These are phyloP conservation scores for Cheilosia scutellata DNA, from an alignment of 2,888 invertebrate species.

Conservation along the genomic window DNA sequence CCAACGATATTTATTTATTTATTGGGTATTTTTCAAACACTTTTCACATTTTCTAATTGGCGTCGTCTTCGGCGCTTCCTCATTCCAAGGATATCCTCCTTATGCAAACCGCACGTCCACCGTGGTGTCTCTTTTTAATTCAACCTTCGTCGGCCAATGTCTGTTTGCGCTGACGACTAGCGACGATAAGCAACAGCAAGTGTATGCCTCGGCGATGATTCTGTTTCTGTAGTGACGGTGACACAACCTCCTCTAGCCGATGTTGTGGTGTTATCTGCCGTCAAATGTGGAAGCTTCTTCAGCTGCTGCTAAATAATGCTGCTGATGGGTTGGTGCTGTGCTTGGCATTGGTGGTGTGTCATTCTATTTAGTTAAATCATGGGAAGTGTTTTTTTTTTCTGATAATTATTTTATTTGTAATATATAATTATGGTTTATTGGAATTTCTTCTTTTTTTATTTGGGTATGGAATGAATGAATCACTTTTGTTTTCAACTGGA, in stretches of 20 bases:
- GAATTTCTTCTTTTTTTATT: too few relatives aligned
- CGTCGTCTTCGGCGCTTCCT: constrained; percentile 44
- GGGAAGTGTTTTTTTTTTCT: not conserved
- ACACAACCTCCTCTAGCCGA: not conserved
- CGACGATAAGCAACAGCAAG: constrained; percentile 1
- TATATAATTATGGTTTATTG: not conserved
- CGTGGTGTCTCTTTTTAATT: not conserved
- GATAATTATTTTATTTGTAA: constrained; percentile 10
- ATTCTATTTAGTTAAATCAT: constrained; percentile 26
- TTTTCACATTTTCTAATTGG: constrained; percentile 11
- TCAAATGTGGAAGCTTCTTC: constrained; percentile 5
- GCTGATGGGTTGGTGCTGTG: too few relatives aligned
- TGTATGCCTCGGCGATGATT: not conserved
- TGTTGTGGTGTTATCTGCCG: constrained; percentile 10
- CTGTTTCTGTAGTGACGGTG: not conserved
- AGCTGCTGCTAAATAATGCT: not conserved
- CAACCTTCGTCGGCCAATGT: constrained; percentile 2
- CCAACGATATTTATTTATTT: not conserved
- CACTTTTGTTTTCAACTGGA: constrained; percentile 41
- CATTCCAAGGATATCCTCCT: constrained; percentile 49
- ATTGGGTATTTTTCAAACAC: not conserved
- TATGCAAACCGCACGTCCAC: not conserved
- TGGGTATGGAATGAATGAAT: constrained; percentile 34
- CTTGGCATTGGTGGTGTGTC: constrained; percentile 1
- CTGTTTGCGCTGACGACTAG: not conserved